These are phyloP conservation scores for Gyrodactylus salaris DNA, from an alignment of 1,140 invertebrate genomes.

Conservation along the genomic window DNA sequence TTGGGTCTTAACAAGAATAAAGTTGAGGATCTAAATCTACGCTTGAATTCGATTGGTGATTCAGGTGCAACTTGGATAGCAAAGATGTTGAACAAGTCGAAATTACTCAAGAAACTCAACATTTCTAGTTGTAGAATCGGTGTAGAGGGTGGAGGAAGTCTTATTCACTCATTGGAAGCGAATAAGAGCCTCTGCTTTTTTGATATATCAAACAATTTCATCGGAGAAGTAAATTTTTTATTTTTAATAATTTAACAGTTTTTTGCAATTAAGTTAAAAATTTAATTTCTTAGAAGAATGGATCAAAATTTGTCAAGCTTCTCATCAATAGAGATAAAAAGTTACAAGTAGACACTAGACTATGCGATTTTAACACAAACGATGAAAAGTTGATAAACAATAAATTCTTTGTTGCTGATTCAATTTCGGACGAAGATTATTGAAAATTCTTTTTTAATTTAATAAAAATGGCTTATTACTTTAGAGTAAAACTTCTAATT, in stretches of 20 bases:
- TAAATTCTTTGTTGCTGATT: too few species aligned
- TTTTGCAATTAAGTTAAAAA: too few species aligned
- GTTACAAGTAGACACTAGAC: background rate
- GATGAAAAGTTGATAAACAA: too few species aligned
- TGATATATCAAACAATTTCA: background rate
- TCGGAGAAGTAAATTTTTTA: background rate
- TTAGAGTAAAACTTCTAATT: too few species aligned
- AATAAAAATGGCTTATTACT: too few species aligned
- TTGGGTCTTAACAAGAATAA: background rate
- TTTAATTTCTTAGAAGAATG: background rate
- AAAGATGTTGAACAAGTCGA: background rate
- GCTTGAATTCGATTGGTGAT: background rate
- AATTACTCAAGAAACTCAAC: background rate
- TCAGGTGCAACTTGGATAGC: background rate
- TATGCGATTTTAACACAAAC: background rate
- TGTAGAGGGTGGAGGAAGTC: background rate
- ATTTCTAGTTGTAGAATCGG: background rate
- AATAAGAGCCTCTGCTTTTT: background rate
- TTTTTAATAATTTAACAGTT: too few species aligned
- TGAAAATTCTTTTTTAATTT: too few species aligned
- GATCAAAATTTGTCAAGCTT: background rate
- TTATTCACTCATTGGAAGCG: background rate
- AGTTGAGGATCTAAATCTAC: background rate
- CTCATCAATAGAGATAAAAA: background rate
- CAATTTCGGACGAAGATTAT: too few species aligned